Percentiles rank a stretch among this genome's conserved stretches.
Conservation (phyloP, 2,888 invertebrate species). For the Podabrus alpinus region DNA sequence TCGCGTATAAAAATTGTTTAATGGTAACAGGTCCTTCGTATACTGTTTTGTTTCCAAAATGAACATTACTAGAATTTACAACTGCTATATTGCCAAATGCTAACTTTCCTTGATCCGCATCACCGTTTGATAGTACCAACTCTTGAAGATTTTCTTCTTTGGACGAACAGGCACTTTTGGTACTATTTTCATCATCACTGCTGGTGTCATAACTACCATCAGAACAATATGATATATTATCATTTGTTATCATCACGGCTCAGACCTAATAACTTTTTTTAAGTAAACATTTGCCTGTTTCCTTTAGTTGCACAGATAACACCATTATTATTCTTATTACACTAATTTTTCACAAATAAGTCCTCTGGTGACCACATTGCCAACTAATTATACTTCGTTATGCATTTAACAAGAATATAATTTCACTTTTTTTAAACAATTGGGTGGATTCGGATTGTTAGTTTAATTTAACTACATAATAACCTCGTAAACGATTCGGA, state of each 20-base stretch:
- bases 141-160: background rate
- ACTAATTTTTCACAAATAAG: background rate
- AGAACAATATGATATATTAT: background rate
- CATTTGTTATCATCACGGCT: background rate
- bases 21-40: conserved; percentile 80
- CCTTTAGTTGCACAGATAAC: background rate
- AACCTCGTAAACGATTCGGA: background rate
- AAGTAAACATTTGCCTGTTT: background rate
- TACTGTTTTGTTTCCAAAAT: conserved; percentile 76
- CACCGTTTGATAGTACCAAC: conserved; percentile 24
- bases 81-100: conserved; percentile 68
- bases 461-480: background rate
- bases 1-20: conserved; percentile 68
- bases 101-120: conserved; percentile 37
- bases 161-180: background rate
- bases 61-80: conserved; percentile 71
- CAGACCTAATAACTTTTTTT: background rate
- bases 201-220: background rate
- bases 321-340: background rate
- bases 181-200: background rate
- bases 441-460: background rate
- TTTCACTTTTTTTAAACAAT: background rate
- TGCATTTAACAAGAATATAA: background rate
- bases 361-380: background rate
- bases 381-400: background rate